Evolutionary conservation across 2,888 invertebrate species (phyloP).

Genomic region (Metacarcinus magister): DNA sequence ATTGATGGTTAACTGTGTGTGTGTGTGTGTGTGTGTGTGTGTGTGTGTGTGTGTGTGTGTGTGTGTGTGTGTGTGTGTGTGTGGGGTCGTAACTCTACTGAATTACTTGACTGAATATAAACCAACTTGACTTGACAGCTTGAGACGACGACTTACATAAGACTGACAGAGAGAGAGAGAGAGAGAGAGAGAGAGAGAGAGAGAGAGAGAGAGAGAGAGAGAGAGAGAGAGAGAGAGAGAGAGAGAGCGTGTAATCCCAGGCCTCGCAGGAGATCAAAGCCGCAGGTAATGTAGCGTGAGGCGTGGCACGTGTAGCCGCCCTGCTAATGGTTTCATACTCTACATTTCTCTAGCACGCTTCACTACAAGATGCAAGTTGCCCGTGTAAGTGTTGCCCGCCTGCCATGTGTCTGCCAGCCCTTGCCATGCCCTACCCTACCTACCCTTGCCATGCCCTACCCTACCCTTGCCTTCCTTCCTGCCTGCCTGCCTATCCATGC

Average conservation of each 20-base stretch:
- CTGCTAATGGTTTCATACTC: constrained; percentile 59
- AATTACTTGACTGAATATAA: not conserved
- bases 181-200: constrained; percentile 54
- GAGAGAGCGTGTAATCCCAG: constrained; percentile 64
- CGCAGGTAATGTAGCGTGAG: constrained; percentile 70
- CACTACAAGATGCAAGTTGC: constrained; percentile 45
- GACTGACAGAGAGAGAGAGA: constrained; percentile 50
- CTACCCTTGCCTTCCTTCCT: not conserved
- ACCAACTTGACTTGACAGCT: not conserved
- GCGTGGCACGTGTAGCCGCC: constrained; percentile 63
- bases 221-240: not conserved
- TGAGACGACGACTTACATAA: not conserved
- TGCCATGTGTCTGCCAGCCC: constrained; percentile 50
- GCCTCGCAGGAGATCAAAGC: constrained; percentile 70
- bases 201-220: constrained; percentile 54
- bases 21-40: constrained; percentile 63
- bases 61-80: not conserved
- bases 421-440: not conserved
- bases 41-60: constrained; percentile 61
- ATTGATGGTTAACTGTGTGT: not conserved
- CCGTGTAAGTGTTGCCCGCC: constrained; percentile 41
- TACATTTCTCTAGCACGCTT: constrained; percentile 52
- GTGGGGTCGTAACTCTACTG: not conserved
- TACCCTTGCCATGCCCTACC: not conserved
- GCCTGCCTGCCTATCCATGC: not conserved